Base-by-base conservation (phyloP, 2,888 invertebrate genomes). In the Dusona sp. region DNA sequence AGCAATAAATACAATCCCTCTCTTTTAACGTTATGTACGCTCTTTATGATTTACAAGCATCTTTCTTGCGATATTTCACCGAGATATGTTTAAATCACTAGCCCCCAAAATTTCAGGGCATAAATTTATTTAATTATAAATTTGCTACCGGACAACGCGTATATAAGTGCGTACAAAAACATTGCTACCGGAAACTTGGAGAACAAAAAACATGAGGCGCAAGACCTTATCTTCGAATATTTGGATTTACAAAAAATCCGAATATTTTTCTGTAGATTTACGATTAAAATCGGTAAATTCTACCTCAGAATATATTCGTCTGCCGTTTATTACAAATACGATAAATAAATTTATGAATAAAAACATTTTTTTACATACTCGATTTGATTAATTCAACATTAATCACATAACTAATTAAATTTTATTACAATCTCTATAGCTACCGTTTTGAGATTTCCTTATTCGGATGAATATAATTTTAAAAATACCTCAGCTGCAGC, bases 1-100 rank as follows among this genome's bases (percentile, higher is more conserved):
- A 64, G 70, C 87, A 70, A 87, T 87, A 82, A 87, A 87, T 87
- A 87, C 82, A 79, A 87, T 84, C 74, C 68, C 61, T 74, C 74
- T 84, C 68, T 83, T 42, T 65, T 73, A 80, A 72, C 45, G 70
- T 74, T 70, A 81, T 74, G 68, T 45, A 74, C 67, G 54, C 45
- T 61, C 61, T 64, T 38, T 65, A 80, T 73, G 84, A 86, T 86
- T 86, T 84, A 84, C 74, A 45, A 42, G 74, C 64, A 67, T 78
- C 72, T 57, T 29, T 25, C 65, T 61, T 19, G 70, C 33, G 68
- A 84, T 84, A 82, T 82, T 84, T 87, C 72, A 68, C 79, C 64
- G 79, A 57, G 78, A 64, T 54, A 83, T 64, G 38, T 79, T 85
- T 77, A 42, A 81, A 84, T 81, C 83, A 51, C 68, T 22, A 54